These are phyloP conservation scores for Anticlea derivata DNA, from an alignment of 2,888 invertebrate species.

Conservation along the genomic window DNA sequence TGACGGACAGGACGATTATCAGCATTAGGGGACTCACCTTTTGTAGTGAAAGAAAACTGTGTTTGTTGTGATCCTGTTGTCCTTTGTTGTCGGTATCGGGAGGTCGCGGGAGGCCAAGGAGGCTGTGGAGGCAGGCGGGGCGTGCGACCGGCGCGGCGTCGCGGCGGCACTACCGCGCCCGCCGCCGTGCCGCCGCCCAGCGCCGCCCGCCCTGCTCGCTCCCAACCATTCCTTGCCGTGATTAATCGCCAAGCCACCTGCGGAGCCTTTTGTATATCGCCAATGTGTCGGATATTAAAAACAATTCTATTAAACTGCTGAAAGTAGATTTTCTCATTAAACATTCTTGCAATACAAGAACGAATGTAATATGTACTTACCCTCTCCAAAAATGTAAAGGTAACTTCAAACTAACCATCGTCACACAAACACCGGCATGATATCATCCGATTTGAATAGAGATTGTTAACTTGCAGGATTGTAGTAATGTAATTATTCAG, in stretches of 20 bases:
- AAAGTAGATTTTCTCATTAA: slow-evolving; percentile 13
- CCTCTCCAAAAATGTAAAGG: too few species aligned
- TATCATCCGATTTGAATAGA: too few species aligned
- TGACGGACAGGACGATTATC: slow-evolving; percentile 12
- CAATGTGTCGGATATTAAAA: slow-evolving; percentile 61
- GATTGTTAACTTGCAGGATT: background rate
- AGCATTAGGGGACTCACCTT: slow-evolving; percentile 31
- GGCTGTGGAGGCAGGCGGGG: slow-evolving; percentile 54
- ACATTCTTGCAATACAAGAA: too few species aligned
- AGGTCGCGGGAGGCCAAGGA: slow-evolving; percentile 38
- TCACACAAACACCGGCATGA: background rate
- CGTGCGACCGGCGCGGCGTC: slow-evolving; percentile 66
- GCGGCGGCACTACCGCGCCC: slow-evolving; percentile 76
- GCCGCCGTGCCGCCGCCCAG: slow-evolving; percentile 51
- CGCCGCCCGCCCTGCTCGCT: slow-evolving; percentile 46
- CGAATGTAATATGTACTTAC: too few species aligned
- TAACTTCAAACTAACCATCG: too few species aligned
- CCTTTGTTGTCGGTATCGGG: slow-evolving; percentile 33
- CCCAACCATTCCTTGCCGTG: slow-evolving; percentile 62
- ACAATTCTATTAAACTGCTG: slow-evolving; percentile 48
- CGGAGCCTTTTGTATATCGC: slow-evolving; percentile 74
- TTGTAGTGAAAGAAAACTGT: slow-evolving; percentile 23
- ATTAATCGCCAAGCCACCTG: slow-evolving; percentile 81
- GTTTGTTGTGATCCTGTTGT: slow-evolving; percentile 39
- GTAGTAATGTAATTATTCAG: background rate